Evolutionary conservation across 2,888 invertebrate species (phyloP).

Genomic region (Meghimatium bilineatum): DNA sequence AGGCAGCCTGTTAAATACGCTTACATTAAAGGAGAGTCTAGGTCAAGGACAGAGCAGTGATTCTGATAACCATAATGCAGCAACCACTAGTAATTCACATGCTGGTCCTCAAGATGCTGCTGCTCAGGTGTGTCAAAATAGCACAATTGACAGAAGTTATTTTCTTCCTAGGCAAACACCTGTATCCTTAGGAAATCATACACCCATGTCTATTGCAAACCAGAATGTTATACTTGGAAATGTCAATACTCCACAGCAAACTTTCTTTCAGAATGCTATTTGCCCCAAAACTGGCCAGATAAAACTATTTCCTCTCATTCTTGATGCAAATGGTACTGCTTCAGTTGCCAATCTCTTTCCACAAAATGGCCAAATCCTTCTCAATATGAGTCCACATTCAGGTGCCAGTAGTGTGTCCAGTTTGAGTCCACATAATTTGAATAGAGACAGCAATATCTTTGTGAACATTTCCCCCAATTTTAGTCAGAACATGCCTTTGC

Average conservation of each 20-base stretch:
- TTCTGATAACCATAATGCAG: background rate
- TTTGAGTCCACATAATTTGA: conserved; percentile 11
- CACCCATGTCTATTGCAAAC: background rate
- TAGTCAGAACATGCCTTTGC: background rate
- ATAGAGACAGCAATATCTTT: conserved; percentile 6
- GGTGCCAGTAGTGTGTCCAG: background rate
- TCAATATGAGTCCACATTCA: conserved; percentile 6
- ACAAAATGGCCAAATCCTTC: conserved; percentile 12
- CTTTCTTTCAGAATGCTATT: background rate
- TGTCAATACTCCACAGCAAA: background rate
- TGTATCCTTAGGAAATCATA: conserved; percentile 8
- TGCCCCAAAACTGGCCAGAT: conserved; percentile 22
- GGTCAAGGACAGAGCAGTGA: background rate
- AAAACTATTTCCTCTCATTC: conserved; percentile 17
- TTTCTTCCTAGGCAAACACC: background rate
- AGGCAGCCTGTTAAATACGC: background rate
- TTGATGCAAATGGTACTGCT: background rate
- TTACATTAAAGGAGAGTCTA: background rate
- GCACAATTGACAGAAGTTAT: background rate
- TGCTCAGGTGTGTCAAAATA: background rate
- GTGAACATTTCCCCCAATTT: conserved; percentile 1
- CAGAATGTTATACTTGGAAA: background rate
- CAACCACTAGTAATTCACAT: background rate
- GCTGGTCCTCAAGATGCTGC: background rate
- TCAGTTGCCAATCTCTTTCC: conserved; percentile 1